These are phyloP conservation scores for Acipenser ruthenus DNA, from an alignment of 2,797 vertebrate genomes.

Conservation along the genomic window DNA sequence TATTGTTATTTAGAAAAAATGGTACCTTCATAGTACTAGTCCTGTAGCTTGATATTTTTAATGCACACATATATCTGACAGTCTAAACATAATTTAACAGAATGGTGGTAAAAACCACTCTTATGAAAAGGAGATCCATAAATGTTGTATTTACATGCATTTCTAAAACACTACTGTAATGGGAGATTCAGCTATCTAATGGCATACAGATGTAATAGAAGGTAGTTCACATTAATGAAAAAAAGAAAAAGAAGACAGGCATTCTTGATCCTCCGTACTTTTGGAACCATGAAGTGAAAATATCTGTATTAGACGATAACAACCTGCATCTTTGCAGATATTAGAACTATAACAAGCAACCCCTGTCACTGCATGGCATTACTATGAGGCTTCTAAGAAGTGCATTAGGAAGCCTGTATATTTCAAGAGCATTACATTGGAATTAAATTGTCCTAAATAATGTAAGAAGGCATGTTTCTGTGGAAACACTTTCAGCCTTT, in stretches of 20 bases:
- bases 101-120: slow-evolving; percentile 52
- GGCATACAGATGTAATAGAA: neutral
- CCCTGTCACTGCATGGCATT: slow-evolving; percentile 10
- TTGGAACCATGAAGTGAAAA: slow-evolving; percentile 3
- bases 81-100: slow-evolving; percentile 39
- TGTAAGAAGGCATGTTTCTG: slow-evolving; percentile 11
- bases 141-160: slow-evolving; percentile 49
- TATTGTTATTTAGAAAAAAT: slow-evolving; percentile 20
- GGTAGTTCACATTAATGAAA: slow-evolving; percentile 13
- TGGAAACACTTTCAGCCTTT: slow-evolving; percentile 3
- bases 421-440: slow-evolving; percentile 8
- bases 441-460: slow-evolving; percentile 11
- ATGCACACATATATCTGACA: slow-evolving; percentile 52
- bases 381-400: slow-evolving; percentile 9
- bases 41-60: slow-evolving; percentile 58
- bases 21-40: slow-evolving; percentile 47
- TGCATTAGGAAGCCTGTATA: slow-evolving; percentile 13
- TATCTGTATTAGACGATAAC: slow-evolving; percentile 6
- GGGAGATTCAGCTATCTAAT: slow-evolving; percentile 2
- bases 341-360: slow-evolving; percentile 10
- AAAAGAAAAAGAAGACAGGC: slow-evolving; percentile 9
- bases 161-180: slow-evolving; percentile 9
- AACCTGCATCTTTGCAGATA: slow-evolving; percentile 5
- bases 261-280: neutral
- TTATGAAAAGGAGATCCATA: slow-evolving; percentile 26